Evolutionary conservation across 2,797 vertebrate genomes (phyloP).

Genomic region (Dendrocincla fuliginosa): DNA sequence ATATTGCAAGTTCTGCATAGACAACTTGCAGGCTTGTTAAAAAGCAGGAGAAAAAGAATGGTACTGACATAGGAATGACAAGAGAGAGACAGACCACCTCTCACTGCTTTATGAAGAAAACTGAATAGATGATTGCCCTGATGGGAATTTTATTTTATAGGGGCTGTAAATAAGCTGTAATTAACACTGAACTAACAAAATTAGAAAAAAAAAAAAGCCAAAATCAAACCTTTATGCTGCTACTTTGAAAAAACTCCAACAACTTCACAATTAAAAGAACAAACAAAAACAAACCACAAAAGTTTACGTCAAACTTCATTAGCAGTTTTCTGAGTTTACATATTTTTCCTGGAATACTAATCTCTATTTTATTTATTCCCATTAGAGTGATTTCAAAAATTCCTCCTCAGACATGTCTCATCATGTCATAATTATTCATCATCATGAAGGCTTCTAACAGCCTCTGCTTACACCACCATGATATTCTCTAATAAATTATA

Average conservation of each 20-base stretch:
- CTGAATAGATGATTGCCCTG: neutral
- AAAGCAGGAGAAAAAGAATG: neutral
- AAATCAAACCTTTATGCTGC: neutral
- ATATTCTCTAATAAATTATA: conserved; percentile 5
- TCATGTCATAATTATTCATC: conserved; percentile 30
- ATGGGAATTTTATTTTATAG: neutral
- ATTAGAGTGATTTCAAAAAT: conserved; percentile 10
- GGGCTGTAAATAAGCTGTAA: neutral
- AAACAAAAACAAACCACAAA: neutral
- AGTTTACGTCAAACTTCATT: neutral
- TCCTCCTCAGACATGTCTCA: neutral
- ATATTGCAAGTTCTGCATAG: neutral
- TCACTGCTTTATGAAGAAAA: neutral
- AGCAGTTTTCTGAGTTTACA: neutral
- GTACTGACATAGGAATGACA: neutral
- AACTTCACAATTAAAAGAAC: neutral
- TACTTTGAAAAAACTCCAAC: neutral
- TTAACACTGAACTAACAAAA: neutral
- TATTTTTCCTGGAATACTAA: neutral
- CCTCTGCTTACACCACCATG: neutral
- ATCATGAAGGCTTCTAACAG: neutral
- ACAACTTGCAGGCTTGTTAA: neutral
- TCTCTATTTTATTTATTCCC: neutral
- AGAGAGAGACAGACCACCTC: neutral
- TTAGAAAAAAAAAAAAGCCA: neutral